phyloP scores from a whole-genome alignment of 2,797 vertebrate species.

The Sebastes minor region DNA sequence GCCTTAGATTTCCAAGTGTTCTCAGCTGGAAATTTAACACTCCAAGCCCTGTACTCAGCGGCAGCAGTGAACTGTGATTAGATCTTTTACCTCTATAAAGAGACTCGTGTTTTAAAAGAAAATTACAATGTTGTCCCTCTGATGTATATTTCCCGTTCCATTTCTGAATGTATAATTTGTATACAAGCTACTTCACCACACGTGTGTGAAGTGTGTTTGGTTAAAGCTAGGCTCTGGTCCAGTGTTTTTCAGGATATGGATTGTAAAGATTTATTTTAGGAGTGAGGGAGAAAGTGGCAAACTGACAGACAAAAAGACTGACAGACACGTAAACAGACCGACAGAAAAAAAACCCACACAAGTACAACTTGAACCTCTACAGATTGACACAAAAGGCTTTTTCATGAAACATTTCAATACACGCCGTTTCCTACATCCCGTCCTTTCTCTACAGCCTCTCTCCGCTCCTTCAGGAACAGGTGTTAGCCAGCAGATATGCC shows the following conservation, averaged over 20 bases:
- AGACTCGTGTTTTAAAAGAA: constrained; percentile 30
- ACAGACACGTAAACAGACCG: constrained; percentile 26
- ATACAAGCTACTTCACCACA: constrained; percentile 25
- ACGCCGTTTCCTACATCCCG: not conserved
- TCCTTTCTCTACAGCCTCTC: not conserved
- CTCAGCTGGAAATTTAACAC: constrained; percentile 68
- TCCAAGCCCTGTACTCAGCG: constrained; percentile 7
- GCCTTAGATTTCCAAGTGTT: constrained; percentile 65
- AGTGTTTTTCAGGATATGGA: constrained; percentile 33
- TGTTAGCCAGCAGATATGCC: constrained; percentile 54
- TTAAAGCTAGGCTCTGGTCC: constrained; percentile 16
- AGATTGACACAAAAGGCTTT: not conserved
- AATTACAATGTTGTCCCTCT: constrained; percentile 37
- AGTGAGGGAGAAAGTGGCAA: constrained; percentile 22
- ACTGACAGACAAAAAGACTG: constrained; percentile 19
- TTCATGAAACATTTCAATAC: not conserved
- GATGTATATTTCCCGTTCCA: constrained; percentile 40
- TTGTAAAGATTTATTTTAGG: constrained; percentile 45
- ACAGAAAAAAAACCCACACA: constrained; percentile 33
- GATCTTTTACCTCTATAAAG: constrained; percentile 38
- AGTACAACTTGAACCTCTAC: not conserved
- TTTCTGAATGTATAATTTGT: constrained; percentile 42
- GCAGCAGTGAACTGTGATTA: constrained; percentile 50
- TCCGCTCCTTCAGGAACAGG: constrained; percentile 59
- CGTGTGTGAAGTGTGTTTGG: constrained; percentile 33